Evolutionary conservation across 1,140 invertebrate genomes (phyloP).

Genomic region (Arion vulgaris): DNA sequence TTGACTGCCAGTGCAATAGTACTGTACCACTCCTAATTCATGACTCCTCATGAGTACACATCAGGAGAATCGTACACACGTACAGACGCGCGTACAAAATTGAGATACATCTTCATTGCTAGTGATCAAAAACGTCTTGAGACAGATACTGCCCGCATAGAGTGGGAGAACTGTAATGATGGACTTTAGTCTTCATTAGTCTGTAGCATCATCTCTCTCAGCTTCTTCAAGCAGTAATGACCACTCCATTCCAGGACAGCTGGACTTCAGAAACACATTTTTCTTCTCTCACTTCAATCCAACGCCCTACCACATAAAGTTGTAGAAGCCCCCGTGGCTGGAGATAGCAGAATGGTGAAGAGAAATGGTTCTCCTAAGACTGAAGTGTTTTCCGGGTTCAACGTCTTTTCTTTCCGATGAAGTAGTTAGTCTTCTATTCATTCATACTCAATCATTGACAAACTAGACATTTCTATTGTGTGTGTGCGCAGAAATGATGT

Average conservation of each 20-base stretch:
- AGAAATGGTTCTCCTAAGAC: not conserved
- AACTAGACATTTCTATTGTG: not conserved
- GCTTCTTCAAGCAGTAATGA: not conserved
- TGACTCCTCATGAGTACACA: no score
- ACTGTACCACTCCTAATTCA: no score
- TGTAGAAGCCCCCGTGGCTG: not conserved
- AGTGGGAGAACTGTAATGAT: not conserved
- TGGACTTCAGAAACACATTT: not conserved
- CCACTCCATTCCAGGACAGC: slow-evolving; percentile 3
- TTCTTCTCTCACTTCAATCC: not conserved
- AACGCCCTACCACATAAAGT: slow-evolving; percentile 5
- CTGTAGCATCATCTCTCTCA: not conserved
- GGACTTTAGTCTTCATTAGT: slow-evolving; percentile 14
- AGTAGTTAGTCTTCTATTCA: not conserved
- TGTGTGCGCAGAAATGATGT: not conserved
- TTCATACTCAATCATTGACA: not conserved
- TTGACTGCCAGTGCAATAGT: no score
- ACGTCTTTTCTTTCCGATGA: not conserved
- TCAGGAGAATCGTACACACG: no score
- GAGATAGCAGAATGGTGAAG: not conserved
- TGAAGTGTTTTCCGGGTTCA: not conserved
- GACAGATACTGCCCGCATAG: not conserved
- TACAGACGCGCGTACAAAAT: no score
- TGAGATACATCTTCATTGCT: no score
- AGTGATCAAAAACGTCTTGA: not conserved